Conservation (phyloP, 2,797 vertebrate species). For the Salmo trutta region DNA sequence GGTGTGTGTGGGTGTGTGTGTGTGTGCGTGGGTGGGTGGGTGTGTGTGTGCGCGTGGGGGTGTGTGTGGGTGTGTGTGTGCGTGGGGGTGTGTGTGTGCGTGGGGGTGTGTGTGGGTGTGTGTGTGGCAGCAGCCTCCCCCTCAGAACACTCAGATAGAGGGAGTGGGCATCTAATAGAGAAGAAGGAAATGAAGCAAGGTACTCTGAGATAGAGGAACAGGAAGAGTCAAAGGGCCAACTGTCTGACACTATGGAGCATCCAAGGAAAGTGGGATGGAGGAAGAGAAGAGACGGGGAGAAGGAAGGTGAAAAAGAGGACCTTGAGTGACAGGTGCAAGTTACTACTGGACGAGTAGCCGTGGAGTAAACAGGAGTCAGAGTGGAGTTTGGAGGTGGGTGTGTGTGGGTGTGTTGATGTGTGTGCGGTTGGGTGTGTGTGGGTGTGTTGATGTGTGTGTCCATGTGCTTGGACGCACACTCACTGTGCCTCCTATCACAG, state of each 20-base stretch:
- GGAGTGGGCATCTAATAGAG: conserved; percentile 8
- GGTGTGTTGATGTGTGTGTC: conserved; percentile 16
- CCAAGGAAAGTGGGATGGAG: neutral
- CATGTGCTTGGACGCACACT: conserved; percentile 18
- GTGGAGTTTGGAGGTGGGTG: neutral
- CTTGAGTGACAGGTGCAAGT: neutral
- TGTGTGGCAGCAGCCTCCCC: neutral
- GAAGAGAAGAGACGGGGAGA: conserved; percentile 18
- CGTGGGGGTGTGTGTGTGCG: neutral
- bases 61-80: neutral
- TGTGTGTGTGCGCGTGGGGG: no score
- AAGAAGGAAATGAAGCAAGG: conserved; percentile 6
- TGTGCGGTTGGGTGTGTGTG: conserved; percentile 3
- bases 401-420: conserved; percentile 14
- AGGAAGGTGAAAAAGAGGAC: neutral
- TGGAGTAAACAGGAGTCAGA: neutral
- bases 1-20: no score
- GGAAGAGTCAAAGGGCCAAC: conserved; percentile 31
- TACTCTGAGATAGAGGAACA: conserved; percentile 21
- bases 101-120: neutral
- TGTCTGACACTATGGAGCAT: conserved; percentile 21
- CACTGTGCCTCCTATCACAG: neutral
- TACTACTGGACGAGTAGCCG: neutral
- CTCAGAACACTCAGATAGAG: neutral
- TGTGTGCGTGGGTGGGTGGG: no score